Percentiles rank a stretch among this genome's conserved stretches.
Evolutionary conservation across 2,888 invertebrate species (phyloP).

Genomic region (Drosophila sordidula): DNA sequence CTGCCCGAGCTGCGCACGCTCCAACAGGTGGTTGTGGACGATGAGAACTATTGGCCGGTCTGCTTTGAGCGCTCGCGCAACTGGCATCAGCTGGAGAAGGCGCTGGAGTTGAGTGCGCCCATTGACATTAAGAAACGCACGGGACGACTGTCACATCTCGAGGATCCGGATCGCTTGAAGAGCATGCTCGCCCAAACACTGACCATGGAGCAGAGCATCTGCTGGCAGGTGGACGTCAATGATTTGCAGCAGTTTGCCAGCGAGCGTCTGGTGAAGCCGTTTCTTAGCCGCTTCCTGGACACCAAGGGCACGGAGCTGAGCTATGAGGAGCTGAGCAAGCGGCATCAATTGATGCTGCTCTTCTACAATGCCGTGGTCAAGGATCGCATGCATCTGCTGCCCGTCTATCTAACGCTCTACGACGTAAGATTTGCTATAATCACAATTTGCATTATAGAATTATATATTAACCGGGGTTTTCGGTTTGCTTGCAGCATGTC

Average conservation of each 20-base stretch:
- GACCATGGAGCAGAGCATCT: constrained; percentile 88
- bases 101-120: constrained; percentile 89
- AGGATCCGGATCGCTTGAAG: constrained; percentile 93
- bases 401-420: constrained; percentile 89
- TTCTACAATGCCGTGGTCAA: constrained; percentile 93
- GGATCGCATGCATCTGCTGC: constrained; percentile 91
- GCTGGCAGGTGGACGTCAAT: constrained; percentile 86
- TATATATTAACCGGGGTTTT: neutral
- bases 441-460: neutral
- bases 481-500: constrained; percentile 59
- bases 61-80: constrained; percentile 92
- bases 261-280: constrained; percentile 89
- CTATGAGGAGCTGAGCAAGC: constrained; percentile 84
- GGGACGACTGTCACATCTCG: constrained; percentile 93
- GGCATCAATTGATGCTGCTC: constrained; percentile 88
- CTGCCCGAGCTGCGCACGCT: constrained; percentile 92
- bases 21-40: constrained; percentile 91
- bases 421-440: constrained; percentile 85
- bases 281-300: constrained; percentile 89
- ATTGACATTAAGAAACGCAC: constrained; percentile 95
- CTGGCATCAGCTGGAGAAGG: constrained; percentile 92
- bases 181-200: constrained; percentile 92
- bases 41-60: constrained; percentile 96
- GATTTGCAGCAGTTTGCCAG: constrained; percentile 91
- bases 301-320: constrained; percentile 75